Evolutionary conservation across 2,888 invertebrate species (phyloP).

Genomic region (Eupithecia subumbrata): DNA sequence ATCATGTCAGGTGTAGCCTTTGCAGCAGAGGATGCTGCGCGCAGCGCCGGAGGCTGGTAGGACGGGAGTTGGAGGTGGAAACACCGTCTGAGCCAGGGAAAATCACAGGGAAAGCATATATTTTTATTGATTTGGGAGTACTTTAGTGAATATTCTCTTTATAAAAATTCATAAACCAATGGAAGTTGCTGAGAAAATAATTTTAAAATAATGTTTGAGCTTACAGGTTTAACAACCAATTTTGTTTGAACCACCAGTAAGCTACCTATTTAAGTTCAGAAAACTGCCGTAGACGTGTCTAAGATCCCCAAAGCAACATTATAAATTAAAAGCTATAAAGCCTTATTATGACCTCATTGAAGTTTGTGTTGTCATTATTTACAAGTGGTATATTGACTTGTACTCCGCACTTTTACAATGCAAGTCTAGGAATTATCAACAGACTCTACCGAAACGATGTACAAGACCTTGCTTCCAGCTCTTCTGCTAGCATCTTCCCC

Average conservation of each 20-base stretch:
- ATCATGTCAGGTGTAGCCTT: constrained; percentile 29
- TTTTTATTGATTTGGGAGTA: background rate
- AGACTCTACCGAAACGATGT: background rate
- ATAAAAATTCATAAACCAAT: background rate
- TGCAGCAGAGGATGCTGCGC: constrained; percentile 29
- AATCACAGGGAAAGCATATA: background rate
- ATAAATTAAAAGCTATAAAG: too few species aligned
- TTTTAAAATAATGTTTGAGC: too few species aligned
- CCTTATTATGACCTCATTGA: too few species aligned
- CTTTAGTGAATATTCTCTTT: too few species aligned
- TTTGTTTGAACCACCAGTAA: too few species aligned
- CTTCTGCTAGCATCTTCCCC: constrained; percentile 54
- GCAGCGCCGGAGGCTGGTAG: constrained; percentile 12
- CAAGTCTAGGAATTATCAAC: background rate
- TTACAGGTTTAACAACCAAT: too few species aligned
- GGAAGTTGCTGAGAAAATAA: too few species aligned
- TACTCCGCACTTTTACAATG: background rate
- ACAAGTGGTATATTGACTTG: background rate
- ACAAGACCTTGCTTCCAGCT: constrained; percentile 3
- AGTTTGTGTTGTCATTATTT: background rate
- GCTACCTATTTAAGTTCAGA: too few species aligned
- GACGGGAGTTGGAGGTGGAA: constrained; percentile 1
- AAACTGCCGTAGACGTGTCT: background rate
- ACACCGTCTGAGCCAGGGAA: background rate
- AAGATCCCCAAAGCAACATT: background rate